Evolutionary conservation across 1,140 invertebrate genomes (phyloP), one percentile per base, ranked within the genome.

Genomic region (Rhynchophorus ferrugineus): DNA sequence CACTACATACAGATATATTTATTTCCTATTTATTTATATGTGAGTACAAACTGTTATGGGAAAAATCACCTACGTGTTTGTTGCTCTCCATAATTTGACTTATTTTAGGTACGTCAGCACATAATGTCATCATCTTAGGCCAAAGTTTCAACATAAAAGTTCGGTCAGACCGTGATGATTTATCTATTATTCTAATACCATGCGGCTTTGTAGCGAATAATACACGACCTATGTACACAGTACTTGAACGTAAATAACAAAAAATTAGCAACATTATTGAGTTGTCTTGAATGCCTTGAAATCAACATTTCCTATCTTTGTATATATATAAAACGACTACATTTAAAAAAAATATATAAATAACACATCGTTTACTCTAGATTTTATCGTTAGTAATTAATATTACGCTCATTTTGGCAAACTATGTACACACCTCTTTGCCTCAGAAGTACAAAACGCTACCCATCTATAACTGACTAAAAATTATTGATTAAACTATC

Each of bases 331-430:
- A 11, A 41, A 6, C 3, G 13, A 14, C 9, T 29, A 33, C n/a
- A 33, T 18, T 14, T 14, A 44, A 13, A 21, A 21, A 44, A 13
- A 19, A 41, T 18, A 47, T 14, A 47, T 36, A 47, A 36, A 47
- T 47, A 47, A 29, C 5, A 29, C 24, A 6, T 6, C 11, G 24
- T 29, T 6, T 29, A 29, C n/a, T 45, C 29, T 47, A 19, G 20
- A 36, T 18, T 33, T 39, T 37, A 49, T 39, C 36, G 20, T 50
- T 50, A 50, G 48, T 50, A 50, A 38, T 43, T 50, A 42, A 29
- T 29, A 49, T 50, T 50, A 50, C 48, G 48, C 48, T 41, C 9
- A 36, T 49, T 41, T 50, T 50, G 48, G 48, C 48, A 50, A 50
- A 43, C 24, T 50, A 50, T 50, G 16, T 50, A 42, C 24, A 50